Base-by-base conservation (phyloP, 2,113 vertebrate species). In the Nipponia nippon region DNA sequence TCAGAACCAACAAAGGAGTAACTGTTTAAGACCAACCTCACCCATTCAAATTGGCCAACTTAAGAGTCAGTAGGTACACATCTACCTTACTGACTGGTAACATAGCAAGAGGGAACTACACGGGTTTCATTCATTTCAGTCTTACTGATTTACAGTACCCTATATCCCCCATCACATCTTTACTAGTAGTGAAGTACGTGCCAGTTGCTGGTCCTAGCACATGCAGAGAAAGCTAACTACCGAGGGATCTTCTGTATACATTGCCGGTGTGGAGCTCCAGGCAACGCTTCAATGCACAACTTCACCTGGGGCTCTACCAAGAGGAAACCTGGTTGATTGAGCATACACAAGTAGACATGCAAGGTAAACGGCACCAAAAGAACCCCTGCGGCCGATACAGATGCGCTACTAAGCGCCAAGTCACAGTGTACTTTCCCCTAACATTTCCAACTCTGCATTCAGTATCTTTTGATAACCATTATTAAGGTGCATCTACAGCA, bases 201-300 rank as follows among this genome's bases (percentile, higher is more conserved):
- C 21, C 53, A 19, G 46, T 10, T 32, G 40, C 47, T 11, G 27
- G 26, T 27, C 34, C 42, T 5, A 44, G 52, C 44, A 71, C 2
- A 1, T 5, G 18, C 42, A 63, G 16, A 63, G 13, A 63, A 42
- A 42, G 42, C 32, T 10, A 49, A 32, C 22, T 62, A 21, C n/a
- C 2, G 6, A 21, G 32, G 42, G n/a, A 78, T 49, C n/a, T 42
- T 42, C 72, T n/a, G n/a, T 6, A 30, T 1, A 53, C 9, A 2
- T 6, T 8, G 25, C 14, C 40, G 26, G 21, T 0, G 8, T 4
- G 4, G 36, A 50, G 65, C 55, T 70, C 40, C 80, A 90, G 71
- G 47, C 62, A 59, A 23, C 1, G 2, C 38, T 22, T 18, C 5
- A 46, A n/a, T 4, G 10, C 2, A 1, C 23, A 36, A 26, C 30